phyloP scores from a whole-genome alignment of 64 coral and sea anemone species.

The Dendronephthya gigantea region DNA sequence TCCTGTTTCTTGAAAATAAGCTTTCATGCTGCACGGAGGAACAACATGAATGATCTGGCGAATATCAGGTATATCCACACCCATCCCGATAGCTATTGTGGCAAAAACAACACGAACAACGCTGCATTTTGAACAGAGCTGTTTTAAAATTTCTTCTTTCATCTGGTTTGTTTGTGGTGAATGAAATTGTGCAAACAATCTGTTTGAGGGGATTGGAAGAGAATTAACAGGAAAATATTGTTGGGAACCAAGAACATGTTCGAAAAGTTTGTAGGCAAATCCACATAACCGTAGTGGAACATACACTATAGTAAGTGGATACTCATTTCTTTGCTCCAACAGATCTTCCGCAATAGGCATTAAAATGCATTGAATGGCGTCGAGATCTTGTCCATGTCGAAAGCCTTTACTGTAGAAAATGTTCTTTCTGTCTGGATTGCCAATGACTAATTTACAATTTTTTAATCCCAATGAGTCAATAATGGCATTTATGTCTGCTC shows the following conservation, averaged over 20 bases:
- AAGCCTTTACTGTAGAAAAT: not conserved
- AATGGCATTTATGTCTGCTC: not conserved
- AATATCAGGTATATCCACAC: not conserved
- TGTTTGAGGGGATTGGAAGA: not conserved
- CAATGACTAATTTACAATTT: not conserved
- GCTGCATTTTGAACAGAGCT: not conserved
- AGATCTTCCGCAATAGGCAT: not conserved
- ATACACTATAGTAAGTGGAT: not conserved
- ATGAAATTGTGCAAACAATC: not conserved
- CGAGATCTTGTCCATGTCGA: not conserved
- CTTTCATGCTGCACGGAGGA: not conserved
- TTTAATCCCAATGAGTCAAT: not conserved
- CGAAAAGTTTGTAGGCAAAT: not conserved
- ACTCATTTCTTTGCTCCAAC: not conserved
- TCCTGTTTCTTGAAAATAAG: not conserved
- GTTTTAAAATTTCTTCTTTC: not conserved
- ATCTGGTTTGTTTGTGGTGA: not conserved
- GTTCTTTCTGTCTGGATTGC: not conserved
- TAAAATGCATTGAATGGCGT: not conserved
- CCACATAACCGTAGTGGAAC: not conserved
- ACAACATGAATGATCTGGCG: not conserved
- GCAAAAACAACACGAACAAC: not conserved
- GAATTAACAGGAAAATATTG: not conserved
- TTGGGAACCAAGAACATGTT: not conserved
- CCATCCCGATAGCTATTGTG: not conserved